Evolutionary conservation across 1,140 invertebrate genomes (phyloP).

Genomic region (Dreissena rostriformis): DNA sequence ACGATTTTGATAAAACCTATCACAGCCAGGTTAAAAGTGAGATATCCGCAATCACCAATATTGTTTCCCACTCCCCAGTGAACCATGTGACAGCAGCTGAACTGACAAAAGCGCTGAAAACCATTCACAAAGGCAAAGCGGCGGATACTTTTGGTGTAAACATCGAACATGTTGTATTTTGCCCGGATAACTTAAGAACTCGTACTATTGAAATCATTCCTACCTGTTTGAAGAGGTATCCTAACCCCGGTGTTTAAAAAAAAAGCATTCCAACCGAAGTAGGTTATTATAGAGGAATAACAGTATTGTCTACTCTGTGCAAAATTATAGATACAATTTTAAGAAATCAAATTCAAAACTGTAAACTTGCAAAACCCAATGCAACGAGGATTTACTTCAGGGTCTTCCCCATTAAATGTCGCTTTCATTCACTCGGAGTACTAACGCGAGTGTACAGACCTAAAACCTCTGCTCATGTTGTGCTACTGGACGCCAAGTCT

Average conservation of each 20-base stretch:
- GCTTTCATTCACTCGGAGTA: not conserved
- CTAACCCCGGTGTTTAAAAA: conserved; percentile 1
- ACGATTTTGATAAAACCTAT: not conserved
- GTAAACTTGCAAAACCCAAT: not conserved
- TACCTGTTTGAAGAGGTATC: not conserved
- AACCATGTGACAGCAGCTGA: no score
- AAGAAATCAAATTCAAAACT: conserved; percentile 10
- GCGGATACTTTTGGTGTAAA: no score
- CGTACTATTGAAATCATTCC: no score
- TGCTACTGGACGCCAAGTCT: conserved; percentile 14
- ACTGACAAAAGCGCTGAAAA: no score
- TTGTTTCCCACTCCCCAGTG: no score
- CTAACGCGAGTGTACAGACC: not conserved
- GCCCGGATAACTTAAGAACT: no score
- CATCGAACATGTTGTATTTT: no score
- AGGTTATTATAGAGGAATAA: conserved; percentile 1
- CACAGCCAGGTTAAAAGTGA: no score
- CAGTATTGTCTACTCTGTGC: conserved; percentile 15
- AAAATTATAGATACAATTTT: conserved; percentile 34
- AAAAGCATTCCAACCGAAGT: not conserved
- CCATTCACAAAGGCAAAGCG: no score
- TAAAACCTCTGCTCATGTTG: not conserved
- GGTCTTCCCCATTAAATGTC: conserved; percentile 14
- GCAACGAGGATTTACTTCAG: conserved; percentile 11
- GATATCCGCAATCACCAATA: no score